These are phyloP conservation scores for Naja naja DNA, from an alignment of 2,113 vertebrate species.

Conservation along the genomic window DNA sequence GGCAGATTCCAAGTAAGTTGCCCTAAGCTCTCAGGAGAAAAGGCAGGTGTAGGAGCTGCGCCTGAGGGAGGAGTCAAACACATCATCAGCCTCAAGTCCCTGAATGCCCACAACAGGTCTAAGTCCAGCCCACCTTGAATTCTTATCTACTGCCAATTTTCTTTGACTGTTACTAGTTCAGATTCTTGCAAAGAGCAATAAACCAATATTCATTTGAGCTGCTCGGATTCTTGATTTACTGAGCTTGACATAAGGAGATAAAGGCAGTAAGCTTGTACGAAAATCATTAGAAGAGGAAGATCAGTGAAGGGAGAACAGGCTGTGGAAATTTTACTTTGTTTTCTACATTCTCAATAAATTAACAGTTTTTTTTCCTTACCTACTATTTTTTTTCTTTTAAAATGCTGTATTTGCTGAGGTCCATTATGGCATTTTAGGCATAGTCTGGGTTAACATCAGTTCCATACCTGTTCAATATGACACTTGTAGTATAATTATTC, in stretches of 20 bases:
- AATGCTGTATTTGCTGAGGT: neutral
- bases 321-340: neutral
- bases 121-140: too few species aligned
- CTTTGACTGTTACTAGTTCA: too few species aligned
- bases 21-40: neutral
- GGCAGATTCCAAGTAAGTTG: neutral
- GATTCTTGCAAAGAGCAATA: too few species aligned
- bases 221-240: too few species aligned
- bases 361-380: neutral
- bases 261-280: neutral
- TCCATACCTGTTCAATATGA: neutral
- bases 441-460: neutral
- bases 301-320: neutral
- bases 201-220: too few species aligned
- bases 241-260: neutral
- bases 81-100: too few species aligned
- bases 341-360: neutral
- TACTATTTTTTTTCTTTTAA: neutral
- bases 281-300: neutral
- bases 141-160: too few species aligned
- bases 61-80: too few species aligned
- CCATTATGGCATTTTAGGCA: neutral
- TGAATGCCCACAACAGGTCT: too few species aligned
- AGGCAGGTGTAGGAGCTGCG: neutral
- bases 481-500: neutral